Base-by-base conservation (phyloP, 2,888 invertebrate genomes). In the Eilema griseolum region DNA sequence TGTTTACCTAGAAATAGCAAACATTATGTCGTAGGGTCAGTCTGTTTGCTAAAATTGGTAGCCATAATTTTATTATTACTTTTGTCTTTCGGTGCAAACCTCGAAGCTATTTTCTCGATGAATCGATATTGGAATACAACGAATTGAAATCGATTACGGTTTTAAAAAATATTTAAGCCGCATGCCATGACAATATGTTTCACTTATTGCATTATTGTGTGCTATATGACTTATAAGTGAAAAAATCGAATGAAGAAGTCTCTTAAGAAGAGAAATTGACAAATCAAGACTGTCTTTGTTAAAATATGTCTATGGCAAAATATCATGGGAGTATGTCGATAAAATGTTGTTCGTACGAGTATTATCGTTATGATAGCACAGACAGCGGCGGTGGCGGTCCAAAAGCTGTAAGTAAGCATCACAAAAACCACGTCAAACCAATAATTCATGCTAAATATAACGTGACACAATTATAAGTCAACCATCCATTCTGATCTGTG, bases 361-460 rank as follows among this genome's bases (percentile, higher is more conserved):
- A 57, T 20, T 37, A 24, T 31, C 41, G 65, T 69, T 70, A 63
- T 75, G 70, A 69, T 16, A 10, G 23, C n/a, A n/a, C n/a, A 67
- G 69, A 79, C n/a, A n/a, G n/a, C n/a, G n/a, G 41, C 57, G 46
- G 62, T 61, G 62, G 12, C 28, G 60, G 80, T 69, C 67, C 33
- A 26, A 77, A 73, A 73, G 66, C 77, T 61, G 8, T 52, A 70
- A 74, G 66, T 71, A 71, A 72, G 64, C 72, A 78, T 73, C 76
- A 89, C 85, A 93, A 92, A 91, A 90, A 89, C 90, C 87, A 89
- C 92, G 91, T 93, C 91, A 89, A 91, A 93, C 91, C 94, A 94
- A 95, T 95, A 95, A 95, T 91, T 95, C 94, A 95, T 92, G 93
- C 92, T 94, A 92, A 95, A 95, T 93, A 92, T 93, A 93, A 88